Conservation (phyloP, 2,888 invertebrate species). For the Melanotus villosus region DNA sequence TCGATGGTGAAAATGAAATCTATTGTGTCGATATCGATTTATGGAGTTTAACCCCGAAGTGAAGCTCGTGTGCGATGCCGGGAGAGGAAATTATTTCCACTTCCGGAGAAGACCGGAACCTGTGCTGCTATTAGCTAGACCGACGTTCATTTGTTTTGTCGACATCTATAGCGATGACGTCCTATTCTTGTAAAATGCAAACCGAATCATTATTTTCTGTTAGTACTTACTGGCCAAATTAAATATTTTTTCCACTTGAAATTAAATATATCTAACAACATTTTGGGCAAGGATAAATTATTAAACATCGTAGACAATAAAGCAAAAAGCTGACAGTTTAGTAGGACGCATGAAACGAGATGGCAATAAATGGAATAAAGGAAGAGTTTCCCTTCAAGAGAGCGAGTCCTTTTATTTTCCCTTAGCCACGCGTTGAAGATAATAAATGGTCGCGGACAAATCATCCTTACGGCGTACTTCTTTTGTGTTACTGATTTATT, state of each 20-base stretch:
- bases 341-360: background rate
- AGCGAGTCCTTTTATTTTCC: conserved; percentile 39
- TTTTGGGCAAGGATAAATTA: too few species aligned
- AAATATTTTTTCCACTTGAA: too few species aligned
- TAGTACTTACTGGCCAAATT: too few species aligned
- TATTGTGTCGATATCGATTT: conserved; percentile 43
- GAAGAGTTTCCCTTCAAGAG: conserved; percentile 38
- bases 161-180: conserved; percentile 14
- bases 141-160: conserved; percentile 57
- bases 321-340: background rate
- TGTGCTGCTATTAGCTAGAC: conserved; percentile 61
- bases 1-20: conserved; percentile 26
- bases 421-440: conserved; percentile 61
- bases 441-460: conserved; percentile 66
- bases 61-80: conserved; percentile 39
- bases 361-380: conserved; percentile 36
- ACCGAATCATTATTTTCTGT: conserved; percentile 21
- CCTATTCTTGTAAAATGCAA: conserved; percentile 33
- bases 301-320: too few species aligned
- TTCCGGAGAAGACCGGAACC: conserved; percentile 63
- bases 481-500: conserved; percentile 56
- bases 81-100: conserved; percentile 64
- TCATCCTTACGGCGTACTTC: conserved; percentile 57
- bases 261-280: too few species aligned
- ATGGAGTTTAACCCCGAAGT: conserved; percentile 40